Base-by-base conservation (phyloP, 2,113 vertebrate genomes). In the Barnardius zonarius region DNA sequence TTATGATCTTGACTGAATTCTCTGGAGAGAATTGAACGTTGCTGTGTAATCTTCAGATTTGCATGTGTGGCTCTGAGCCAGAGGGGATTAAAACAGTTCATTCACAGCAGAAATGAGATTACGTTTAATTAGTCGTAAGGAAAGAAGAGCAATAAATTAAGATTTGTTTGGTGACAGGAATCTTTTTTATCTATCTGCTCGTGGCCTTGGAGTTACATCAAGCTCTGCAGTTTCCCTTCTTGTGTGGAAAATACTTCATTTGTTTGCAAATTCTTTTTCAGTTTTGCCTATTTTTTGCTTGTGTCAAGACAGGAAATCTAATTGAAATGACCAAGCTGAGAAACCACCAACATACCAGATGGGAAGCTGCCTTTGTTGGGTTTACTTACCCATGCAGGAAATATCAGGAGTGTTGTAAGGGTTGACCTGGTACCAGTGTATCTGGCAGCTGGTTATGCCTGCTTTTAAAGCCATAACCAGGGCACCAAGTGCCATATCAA, bases 81-180 rank as follows among this genome's bases (percentile, higher is more conserved):
- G 43, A 73, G 35, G 35, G 86, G 24, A 89, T 95, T 95, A 89
- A 95, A 93, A 52, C 39, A 41, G 74, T 85, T 94, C n/a, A 6
- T 89, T 94, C 84, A 91, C 74, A 52, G 52, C 66, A 86, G 78
- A 92, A 95, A 93, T 87, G 70, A 94, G 95, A 96, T 95, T 93
- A 91, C 48, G 46, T 73, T 83, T 95, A 93, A 93, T 93, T 95
- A 95, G 62, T 85, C 0, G 0, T 82, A 66, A 84, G 33, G 55
- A 66, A 92, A 80, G 77, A 70, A 78, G 18, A 88, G 28, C 72
- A 75, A 82, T 94, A 93, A 81, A 91, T 87, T 87, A 87, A 75
- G 19, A n/a, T 81, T 81, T 74, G 23, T 92, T 95, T 96, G 76
- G 92, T 93, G 84, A 79, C 77, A 92, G 72, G 69, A 78, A n/a